These are phyloP conservation scores for Mirza zaza DNA, from an alignment of 2,113 vertebrate species.

Conservation along the genomic window DNA sequence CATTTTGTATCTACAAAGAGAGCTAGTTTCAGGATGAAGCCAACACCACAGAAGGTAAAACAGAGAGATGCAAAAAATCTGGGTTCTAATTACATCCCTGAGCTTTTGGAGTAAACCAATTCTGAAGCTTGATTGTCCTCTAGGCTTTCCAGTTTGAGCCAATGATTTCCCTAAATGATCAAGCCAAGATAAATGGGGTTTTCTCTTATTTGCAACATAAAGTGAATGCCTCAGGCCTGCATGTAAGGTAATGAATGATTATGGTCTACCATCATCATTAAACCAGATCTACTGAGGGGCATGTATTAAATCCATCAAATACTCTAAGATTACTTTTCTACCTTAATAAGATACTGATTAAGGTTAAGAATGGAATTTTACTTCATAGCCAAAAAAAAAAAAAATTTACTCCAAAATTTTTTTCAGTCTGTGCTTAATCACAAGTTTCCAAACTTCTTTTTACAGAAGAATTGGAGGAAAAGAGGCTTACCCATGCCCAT, in stretches of 20 bases:
- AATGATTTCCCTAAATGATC: conserved; percentile 28
- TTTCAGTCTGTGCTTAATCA: neutral
- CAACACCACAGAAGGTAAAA: neutral
- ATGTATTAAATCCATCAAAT: neutral
- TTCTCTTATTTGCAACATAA: neutral
- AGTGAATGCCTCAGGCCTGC: neutral
- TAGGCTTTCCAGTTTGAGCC: conserved; percentile 5
- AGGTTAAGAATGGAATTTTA: conserved; percentile 17
- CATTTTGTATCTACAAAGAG: conserved; percentile 24
- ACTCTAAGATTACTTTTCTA: neutral
- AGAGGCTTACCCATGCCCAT: neutral
- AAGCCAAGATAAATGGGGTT: neutral
- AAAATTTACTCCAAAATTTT: neutral
- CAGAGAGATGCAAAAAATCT: conserved; percentile 18
- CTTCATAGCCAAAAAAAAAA: neutral
- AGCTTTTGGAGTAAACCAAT: neutral
- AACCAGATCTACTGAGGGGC: neutral
- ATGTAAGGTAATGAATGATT: neutral
- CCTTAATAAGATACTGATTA: neutral
- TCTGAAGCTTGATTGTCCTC: neutral
- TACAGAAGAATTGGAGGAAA: neutral
- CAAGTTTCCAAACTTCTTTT: conserved; percentile 30
- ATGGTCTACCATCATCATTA: neutral
- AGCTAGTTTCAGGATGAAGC: conserved; percentile 13
- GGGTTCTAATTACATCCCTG: neutral